phyloP scores from a whole-genome alignment of 2,888 invertebrate genomes.

The Sesia bembeciformis region DNA sequence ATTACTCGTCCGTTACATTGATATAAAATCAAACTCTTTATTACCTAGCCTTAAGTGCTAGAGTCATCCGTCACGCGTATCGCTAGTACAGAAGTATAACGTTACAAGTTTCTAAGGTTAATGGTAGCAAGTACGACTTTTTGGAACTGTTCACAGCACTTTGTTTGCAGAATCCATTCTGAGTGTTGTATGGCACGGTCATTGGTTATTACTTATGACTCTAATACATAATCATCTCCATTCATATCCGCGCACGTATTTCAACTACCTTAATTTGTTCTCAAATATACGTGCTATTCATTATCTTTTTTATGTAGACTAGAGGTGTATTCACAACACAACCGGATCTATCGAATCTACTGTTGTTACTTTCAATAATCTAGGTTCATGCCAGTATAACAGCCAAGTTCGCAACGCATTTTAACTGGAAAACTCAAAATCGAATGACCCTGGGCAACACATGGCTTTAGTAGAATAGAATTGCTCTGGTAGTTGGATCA shows the following conservation, averaged over 20 bases:
- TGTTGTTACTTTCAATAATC: no score
- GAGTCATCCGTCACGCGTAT: background rate
- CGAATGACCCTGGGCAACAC: no score
- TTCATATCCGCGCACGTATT: background rate
- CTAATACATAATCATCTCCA: background rate
- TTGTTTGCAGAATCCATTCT: background rate
- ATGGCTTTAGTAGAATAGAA: no score
- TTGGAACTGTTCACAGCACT: background rate
- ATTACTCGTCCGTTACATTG: slow-evolving; percentile 1
- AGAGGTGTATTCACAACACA: no score
- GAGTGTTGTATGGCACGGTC: background rate
- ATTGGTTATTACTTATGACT: background rate
- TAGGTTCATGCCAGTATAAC: no score
- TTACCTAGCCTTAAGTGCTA: background rate
- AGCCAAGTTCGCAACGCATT: no score
- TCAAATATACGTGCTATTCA: no score
- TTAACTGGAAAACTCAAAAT: no score
- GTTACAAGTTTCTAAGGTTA: background rate
- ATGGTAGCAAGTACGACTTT: background rate
- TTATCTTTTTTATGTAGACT: no score
- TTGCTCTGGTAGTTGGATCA: no score
- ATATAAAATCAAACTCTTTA: background rate
- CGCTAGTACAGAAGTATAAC: background rate
- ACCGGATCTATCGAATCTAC: no score
- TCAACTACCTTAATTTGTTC: background rate